phyloP scores from a whole-genome alignment of 2,113 vertebrate species.

The Acanthisitta chloris region DNA sequence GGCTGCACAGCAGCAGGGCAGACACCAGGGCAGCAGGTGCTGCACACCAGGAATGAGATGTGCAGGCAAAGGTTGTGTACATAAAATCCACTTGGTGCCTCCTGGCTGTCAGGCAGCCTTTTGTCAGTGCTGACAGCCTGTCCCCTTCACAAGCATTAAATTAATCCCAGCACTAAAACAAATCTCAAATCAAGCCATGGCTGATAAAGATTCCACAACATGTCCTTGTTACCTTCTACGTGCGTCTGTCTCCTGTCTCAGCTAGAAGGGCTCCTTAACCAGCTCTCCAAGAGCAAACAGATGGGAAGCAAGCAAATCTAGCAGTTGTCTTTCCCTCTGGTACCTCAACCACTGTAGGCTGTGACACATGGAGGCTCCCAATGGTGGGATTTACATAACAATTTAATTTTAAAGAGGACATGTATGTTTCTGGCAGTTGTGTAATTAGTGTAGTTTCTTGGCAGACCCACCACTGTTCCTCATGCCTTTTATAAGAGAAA shows the following conservation, averaged over 20 bases:
- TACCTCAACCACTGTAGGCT: not conserved
- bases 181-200: not conserved
- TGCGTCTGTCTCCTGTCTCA: not conserved
- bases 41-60: not conserved
- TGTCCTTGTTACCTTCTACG: not conserved
- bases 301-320: not conserved
- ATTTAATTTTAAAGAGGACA: constrained; percentile 49
- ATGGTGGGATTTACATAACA: not conserved
- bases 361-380: constrained; percentile 6
- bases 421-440: not conserved
- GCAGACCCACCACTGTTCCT: not conserved
- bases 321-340: not conserved
- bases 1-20: not conserved
- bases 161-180: constrained; percentile 5
- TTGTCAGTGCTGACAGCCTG: not conserved
- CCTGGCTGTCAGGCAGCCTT: not conserved
- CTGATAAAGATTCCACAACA: not conserved
- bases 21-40: not conserved
- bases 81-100: not conserved
- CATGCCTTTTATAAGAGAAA: not conserved
- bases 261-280: not conserved
- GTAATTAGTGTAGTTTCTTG: not conserved
- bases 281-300: not conserved
- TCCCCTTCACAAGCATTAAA: not conserved
- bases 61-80: not conserved